Evolutionary conservation across 2,797 vertebrate genomes (phyloP).

Genomic region (Acanthiza pusilla): DNA sequence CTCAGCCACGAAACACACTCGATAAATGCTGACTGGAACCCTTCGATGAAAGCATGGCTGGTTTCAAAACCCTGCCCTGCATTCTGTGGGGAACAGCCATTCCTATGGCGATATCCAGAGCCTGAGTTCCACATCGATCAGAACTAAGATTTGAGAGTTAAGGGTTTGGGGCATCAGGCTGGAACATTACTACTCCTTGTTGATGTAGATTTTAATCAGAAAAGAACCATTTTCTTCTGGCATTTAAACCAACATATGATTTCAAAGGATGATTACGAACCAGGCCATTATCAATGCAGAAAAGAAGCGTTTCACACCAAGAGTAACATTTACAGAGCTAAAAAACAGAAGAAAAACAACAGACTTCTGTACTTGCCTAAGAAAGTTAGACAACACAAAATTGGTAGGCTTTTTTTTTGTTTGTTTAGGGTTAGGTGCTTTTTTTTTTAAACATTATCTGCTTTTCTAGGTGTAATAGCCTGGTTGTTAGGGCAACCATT

Average conservation of each 20-base stretch:
- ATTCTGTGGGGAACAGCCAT: not conserved
- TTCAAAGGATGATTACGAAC: not conserved
- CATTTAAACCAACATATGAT: not conserved
- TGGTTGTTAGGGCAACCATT: slow-evolving; percentile 17
- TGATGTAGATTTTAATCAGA: not conserved
- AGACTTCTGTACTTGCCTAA: not conserved
- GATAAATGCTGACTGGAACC: not conserved
- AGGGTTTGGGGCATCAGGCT: not conserved
- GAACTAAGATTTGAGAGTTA: not conserved
- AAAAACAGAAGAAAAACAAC: not conserved
- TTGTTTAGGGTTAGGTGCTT: not conserved
- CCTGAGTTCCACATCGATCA: not conserved
- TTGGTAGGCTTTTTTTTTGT: not conserved
- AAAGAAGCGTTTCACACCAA: not conserved
- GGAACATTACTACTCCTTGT: not conserved
- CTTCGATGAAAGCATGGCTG: not conserved
- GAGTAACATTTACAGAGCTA: not conserved
- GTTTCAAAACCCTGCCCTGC: not conserved
- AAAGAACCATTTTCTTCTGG: not conserved
- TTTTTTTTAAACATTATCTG: not conserved
- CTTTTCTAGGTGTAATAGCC: not conserved
- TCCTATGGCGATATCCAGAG: not conserved
- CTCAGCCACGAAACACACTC: fast-evolving
- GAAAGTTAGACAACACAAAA: not conserved
- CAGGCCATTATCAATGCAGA: not conserved